Evolutionary conservation across 2,113 vertebrate genomes (phyloP).

Genomic region (Bubalus kerabau): DNA sequence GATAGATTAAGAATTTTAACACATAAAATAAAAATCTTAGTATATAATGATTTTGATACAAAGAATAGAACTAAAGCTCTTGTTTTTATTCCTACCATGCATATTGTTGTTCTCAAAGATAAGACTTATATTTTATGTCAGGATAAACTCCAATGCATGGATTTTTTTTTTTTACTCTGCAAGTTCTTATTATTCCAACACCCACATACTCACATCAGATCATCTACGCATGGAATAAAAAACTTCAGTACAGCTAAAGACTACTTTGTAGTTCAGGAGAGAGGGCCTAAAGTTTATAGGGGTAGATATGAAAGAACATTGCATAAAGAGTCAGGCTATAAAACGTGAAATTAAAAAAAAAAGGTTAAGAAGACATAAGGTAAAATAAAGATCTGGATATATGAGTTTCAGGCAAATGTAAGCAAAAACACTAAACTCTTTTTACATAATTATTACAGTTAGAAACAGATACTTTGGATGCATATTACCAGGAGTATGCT

Average conservation of each 20-base stretch:
- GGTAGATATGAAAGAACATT: not conserved
- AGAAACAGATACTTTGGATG: not conserved
- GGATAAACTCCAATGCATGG: not conserved
- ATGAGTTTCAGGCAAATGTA: not conserved
- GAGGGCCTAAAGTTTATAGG: not conserved
- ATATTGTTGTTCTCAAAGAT: not conserved
- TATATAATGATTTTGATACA: not conserved
- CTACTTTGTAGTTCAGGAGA: not conserved
- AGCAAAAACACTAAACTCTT: not conserved
- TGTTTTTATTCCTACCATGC: not conserved
- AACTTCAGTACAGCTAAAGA: not conserved
- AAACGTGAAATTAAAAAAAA: not conserved
- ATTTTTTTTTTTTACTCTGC: not conserved
- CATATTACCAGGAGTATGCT: not conserved
- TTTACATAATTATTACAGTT: not conserved
- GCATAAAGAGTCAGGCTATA: not conserved
- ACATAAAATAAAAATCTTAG: not conserved
- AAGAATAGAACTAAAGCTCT: not conserved
- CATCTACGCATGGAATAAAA: not conserved
- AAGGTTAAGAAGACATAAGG: not conserved
- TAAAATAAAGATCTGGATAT: not conserved
- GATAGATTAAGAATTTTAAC: not conserved
- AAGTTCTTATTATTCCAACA: not conserved
- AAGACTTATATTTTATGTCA: not conserved
- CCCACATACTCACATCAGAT: not conserved